Evolutionary conservation across 2,888 invertebrate genomes (phyloP).

Genomic region (Sthenelais limicola): DNA sequence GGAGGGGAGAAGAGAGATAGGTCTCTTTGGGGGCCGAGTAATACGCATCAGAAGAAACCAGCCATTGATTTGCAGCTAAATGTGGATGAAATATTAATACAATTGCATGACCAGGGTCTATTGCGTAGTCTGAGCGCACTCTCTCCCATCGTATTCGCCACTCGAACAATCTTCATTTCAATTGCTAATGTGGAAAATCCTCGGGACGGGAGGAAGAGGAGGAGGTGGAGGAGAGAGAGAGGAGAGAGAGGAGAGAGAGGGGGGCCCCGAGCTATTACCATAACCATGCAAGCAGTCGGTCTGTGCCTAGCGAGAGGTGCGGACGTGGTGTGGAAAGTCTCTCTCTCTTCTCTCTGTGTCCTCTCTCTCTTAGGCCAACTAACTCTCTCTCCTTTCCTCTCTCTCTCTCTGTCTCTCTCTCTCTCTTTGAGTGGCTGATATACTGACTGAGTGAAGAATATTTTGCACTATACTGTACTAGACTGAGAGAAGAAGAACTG

Average conservation of each 20-base stretch:
- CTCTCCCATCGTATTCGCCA: slow-evolving; percentile 31
- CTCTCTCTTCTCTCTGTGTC: too few relatives aligned
- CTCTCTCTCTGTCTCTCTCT: too few relatives aligned
- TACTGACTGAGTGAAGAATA: too few relatives aligned
- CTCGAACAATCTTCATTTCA: slow-evolving; percentile 40
- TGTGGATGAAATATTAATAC: slow-evolving; percentile 42
- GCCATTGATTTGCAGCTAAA: slow-evolving; percentile 40
- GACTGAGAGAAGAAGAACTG: too few relatives aligned
- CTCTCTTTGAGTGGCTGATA: too few relatives aligned
- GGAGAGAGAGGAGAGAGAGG: neutral
- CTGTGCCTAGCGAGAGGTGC: too few relatives aligned
- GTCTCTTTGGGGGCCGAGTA: neutral
- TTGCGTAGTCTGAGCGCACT: slow-evolving; percentile 27
- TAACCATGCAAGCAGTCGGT: too few relatives aligned
- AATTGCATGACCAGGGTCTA: slow-evolving; percentile 40
- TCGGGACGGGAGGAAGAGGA: slow-evolving; percentile 19
- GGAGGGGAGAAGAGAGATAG: neutral
- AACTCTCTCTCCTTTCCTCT: too few relatives aligned
- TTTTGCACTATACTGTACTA: too few relatives aligned
- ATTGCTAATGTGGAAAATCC: slow-evolving; percentile 43
- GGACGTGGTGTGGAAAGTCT: too few relatives aligned
- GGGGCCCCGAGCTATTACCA: too few relatives aligned
- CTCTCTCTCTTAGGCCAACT: too few relatives aligned
- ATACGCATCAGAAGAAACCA: slow-evolving; percentile 24
- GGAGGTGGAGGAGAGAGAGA: neutral